Percentiles rank a stretch among this genome's conserved stretches.
These are phyloP conservation scores for Xanthia togata DNA, from an alignment of 2,888 invertebrate species.

Conservation along the genomic window DNA sequence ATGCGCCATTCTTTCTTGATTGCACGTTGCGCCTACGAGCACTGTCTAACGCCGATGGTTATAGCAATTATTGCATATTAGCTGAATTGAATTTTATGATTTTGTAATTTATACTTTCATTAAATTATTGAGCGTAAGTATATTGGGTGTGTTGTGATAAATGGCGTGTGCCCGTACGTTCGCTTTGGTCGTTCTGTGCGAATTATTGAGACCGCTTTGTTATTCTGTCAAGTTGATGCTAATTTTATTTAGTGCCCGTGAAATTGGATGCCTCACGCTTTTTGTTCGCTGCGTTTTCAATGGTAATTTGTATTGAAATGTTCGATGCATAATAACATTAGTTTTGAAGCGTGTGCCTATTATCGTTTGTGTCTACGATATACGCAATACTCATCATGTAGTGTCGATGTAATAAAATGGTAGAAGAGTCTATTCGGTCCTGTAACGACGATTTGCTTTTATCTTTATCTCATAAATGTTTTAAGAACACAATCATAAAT, in stretches of 20 bases:
- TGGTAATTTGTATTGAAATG: conserved; percentile 82
- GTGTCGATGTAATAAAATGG: conserved; percentile 79
- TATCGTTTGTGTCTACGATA: conserved; percentile 66
- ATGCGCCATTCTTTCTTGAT: conserved; percentile 81
- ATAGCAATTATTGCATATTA: conserved; percentile 85
- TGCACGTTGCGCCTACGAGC: conserved; percentile 73
- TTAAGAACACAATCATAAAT: conserved; percentile 45
- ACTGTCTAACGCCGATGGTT: conserved; percentile 69
- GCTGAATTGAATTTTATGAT: conserved; percentile 80
- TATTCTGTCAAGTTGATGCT: conserved; percentile 84
- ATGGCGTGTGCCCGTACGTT: conserved; percentile 77
- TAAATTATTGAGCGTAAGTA: conserved; percentile 77
- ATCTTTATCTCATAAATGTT: conserved; percentile 78
- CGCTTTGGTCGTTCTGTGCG: conserved; percentile 82
- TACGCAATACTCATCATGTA: conserved; percentile 71
- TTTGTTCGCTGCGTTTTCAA: conserved; percentile 75
- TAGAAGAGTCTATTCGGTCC: conserved; percentile 78
- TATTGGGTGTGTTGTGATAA: conserved; percentile 79
- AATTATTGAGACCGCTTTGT: conserved; percentile 89
- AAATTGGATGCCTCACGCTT: conserved; percentile 84
- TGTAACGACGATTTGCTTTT: conserved; percentile 85
- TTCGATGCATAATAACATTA: conserved; percentile 77
- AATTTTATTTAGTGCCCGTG: conserved; percentile 89
- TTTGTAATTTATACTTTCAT: conserved; percentile 78
- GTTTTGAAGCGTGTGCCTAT: conserved; percentile 70